Evolutionary conservation across 2,888 invertebrate species (phyloP).

Genomic region (Reticulitermes lucifugus): DNA sequence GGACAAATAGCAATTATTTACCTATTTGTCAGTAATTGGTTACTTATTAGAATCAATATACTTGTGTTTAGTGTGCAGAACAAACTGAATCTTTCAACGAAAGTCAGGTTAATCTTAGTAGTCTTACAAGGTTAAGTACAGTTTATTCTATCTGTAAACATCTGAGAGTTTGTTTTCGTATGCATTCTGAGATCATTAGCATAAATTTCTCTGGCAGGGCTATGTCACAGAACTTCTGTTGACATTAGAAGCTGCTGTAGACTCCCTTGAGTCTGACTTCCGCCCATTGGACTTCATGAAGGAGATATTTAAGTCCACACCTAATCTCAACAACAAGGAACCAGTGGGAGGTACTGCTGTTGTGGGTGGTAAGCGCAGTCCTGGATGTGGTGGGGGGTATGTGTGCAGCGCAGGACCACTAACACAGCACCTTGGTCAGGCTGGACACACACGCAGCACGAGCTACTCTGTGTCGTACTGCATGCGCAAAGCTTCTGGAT

Average conservation of each 20-base stretch:
- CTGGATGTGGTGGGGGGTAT: conserved; percentile 59
- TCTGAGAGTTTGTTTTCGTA: too few relatives aligned
- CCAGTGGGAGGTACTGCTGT: conserved; percentile 61
- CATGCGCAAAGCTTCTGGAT: conserved; percentile 77
- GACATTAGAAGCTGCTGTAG: conserved; percentile 95
- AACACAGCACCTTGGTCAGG: conserved; percentile 64
- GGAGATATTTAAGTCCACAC: conserved; percentile 96
- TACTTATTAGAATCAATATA: too few relatives aligned
- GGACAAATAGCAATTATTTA: too few relatives aligned
- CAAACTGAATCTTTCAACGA: too few relatives aligned
- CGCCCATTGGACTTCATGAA: conserved; percentile 92
- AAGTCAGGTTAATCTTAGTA: too few relatives aligned
- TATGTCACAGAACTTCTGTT: conserved; percentile 97
- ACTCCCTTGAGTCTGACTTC: conserved; percentile 92
- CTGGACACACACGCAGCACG: conserved; percentile 88
- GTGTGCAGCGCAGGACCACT: conserved; percentile 57
- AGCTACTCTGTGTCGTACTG: conserved; percentile 93
- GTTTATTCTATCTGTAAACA: too few relatives aligned
- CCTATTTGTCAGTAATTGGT: too few relatives aligned
- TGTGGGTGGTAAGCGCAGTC: conserved; percentile 69
- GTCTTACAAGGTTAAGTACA: too few relatives aligned
- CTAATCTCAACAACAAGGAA: conserved; percentile 92
- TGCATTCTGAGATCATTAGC: neutral
- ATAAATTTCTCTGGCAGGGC: conserved; percentile 68
- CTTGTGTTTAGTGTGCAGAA: too few relatives aligned